Conservation (phyloP, 2,797 vertebrate genomes). For the Lacerta viridis region DNA sequence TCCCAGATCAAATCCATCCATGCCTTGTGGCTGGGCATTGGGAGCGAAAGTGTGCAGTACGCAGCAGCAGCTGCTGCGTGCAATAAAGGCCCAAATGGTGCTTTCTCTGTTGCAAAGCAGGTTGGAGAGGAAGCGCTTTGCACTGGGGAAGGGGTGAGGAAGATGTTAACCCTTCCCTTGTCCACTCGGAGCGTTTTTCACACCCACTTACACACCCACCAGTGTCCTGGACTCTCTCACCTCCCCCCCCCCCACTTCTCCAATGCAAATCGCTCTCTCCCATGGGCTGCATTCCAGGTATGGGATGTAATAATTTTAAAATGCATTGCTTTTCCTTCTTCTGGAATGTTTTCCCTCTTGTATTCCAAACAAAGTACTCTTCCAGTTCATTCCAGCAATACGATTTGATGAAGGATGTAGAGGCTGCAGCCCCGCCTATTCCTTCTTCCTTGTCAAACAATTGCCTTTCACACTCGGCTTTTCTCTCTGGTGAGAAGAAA, state of each 20-base stretch:
- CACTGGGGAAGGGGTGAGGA: neutral
- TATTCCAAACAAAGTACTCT: neutral
- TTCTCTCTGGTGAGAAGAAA: conserved; percentile 7
- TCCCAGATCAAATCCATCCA: neutral
- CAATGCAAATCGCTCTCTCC: neutral
- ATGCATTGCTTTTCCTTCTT: neutral
- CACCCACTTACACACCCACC: neutral
- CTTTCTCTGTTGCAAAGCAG: neutral
- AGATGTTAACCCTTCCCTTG: too few species aligned
- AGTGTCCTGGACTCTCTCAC: too few species aligned
- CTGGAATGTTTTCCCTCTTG: neutral
- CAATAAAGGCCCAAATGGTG: neutral
- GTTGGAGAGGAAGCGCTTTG: neutral
- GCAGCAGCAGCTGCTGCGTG: neutral
- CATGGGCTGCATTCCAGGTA: neutral
- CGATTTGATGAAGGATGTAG: neutral
- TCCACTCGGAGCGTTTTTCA: neutral
- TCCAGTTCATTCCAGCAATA: neutral
- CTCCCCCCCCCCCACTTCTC: too few species aligned
- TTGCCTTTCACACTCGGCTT: conserved; percentile 8
- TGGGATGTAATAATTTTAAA: neutral
- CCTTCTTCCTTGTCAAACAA: conserved; percentile 23
- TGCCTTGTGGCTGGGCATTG: neutral
- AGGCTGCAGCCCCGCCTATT: neutral
- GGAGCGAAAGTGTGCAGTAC: neutral